Evolutionary conservation across 2,888 invertebrate genomes (phyloP).

Genomic region (Rhamphomyia laevipes): DNA sequence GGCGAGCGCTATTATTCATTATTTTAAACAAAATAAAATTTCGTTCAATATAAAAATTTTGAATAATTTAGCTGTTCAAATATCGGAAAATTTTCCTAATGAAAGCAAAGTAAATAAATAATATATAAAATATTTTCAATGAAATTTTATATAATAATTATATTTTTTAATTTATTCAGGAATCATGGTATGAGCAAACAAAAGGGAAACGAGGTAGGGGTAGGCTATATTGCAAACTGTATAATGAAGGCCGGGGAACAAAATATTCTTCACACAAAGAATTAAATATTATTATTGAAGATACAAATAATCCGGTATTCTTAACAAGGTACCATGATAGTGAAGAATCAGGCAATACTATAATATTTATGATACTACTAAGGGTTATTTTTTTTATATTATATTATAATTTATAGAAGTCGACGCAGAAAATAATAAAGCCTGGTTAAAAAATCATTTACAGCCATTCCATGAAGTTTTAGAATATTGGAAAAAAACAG

Average conservation of each 20-base stretch:
- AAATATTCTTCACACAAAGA: not conserved
- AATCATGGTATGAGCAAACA: not conserved
- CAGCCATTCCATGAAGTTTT: not conserved
- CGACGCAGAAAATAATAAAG: not conserved
- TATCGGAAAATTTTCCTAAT: not conserved
- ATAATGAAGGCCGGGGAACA: not conserved
- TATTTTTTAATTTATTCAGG: not conserved
- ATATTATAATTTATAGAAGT: not conserved
- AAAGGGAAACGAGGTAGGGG: not conserved
- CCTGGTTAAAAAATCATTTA: not conserved
- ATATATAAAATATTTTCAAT: not conserved
- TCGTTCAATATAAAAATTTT: not conserved
- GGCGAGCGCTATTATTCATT: not conserved
- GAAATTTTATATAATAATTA: not conserved
- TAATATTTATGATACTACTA: not conserved
- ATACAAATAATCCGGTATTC: not conserved
- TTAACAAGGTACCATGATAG: not conserved
- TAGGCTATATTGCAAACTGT: not conserved
- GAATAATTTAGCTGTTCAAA: not conserved
- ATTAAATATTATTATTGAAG: not conserved
- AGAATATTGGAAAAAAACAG: not conserved
- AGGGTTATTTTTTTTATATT: not conserved
- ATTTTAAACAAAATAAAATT: not conserved
- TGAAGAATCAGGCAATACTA: not conserved
- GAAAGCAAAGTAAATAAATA: not conserved